Percentiles rank a stretch among this genome's conserved stretches.
Evolutionary conservation across 2,797 vertebrate species (phyloP).

Genomic region (Caiman crocodilus): DNA sequence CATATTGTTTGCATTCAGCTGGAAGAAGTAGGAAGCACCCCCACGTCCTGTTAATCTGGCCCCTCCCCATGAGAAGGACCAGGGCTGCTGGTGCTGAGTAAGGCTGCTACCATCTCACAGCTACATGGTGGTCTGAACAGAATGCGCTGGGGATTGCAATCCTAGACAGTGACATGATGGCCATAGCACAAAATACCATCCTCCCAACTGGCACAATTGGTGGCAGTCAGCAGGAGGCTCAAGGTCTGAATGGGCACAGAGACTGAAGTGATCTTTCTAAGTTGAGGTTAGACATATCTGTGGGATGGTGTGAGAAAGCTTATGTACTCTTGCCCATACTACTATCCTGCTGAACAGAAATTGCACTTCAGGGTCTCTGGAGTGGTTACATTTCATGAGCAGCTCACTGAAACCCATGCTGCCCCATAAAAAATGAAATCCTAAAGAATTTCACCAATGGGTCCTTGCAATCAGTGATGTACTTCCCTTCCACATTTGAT

Average conservation of each 20-base stretch:
- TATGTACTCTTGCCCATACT: fast-evolving
- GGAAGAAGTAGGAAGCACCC: neutral
- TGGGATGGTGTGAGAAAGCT: neutral
- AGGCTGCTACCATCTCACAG: neutral
- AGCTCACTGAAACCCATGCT: neutral
- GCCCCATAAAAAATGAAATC: neutral
- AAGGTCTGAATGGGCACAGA: neutral
- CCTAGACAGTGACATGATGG: neutral
- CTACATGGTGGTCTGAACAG: neutral
- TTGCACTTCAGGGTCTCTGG: fast-evolving
- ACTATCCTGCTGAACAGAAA: neutral
- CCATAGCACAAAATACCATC: neutral
- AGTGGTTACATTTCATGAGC: neutral
- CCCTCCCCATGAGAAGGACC: neutral
- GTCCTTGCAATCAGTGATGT: neutral
- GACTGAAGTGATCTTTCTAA: neutral
- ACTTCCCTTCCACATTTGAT: neutral
- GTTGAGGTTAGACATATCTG: fast-evolving
- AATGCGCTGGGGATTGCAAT: neutral
- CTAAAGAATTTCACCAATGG: neutral
- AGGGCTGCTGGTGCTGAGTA: neutral
- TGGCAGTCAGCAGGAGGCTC: neutral
- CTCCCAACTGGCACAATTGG: neutral
- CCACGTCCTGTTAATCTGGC: neutral
- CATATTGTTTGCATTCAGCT: constrained; percentile 8